phyloP scores from a whole-genome alignment of 2,113 vertebrate species.

The Neomonachus schauinslandi region DNA sequence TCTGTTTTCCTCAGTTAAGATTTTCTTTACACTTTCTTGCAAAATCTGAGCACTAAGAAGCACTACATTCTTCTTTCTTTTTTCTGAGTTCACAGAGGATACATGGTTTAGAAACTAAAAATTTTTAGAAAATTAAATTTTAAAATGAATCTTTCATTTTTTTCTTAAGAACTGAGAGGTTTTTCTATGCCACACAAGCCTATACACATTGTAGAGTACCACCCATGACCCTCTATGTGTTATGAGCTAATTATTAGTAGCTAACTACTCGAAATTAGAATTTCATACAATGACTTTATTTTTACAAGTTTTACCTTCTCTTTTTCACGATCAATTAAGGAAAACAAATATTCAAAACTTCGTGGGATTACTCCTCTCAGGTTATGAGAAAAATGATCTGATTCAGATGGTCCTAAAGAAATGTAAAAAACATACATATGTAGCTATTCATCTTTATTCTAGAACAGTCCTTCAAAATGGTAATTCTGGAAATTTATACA shows the following conservation, averaged over 20 bases:
- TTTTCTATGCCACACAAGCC: not conserved
- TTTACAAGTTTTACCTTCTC: conserved; percentile 88
- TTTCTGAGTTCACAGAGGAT: not conserved
- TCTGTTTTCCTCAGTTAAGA: not conserved
- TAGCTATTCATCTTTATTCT: not conserved
- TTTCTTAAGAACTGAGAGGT: not conserved
- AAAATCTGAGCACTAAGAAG: not conserved
- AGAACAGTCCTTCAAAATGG: conserved; percentile 22
- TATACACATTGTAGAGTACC: not conserved
- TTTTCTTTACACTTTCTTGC: not conserved
- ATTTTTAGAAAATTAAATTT: not conserved
- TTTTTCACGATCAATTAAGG: conserved; percentile 95
- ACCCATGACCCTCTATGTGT: not conserved
- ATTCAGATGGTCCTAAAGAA: conserved; percentile 93
- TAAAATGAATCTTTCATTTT: not conserved
- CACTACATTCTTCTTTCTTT: not conserved
- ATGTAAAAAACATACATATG: not conserved
- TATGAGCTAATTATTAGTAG: not conserved
- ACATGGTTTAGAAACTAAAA: conserved; percentile 10
- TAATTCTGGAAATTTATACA: not conserved
- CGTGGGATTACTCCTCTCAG: conserved; percentile 96
- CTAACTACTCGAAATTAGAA: not conserved
- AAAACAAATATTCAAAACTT: conserved; percentile 98
- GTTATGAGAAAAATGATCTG: conserved; percentile 95
- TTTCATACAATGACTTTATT: not conserved